These are phyloP conservation scores for Hippocampus guttulatus DNA, from an alignment of 2,113 vertebrate species.

Conservation along the genomic window DNA sequence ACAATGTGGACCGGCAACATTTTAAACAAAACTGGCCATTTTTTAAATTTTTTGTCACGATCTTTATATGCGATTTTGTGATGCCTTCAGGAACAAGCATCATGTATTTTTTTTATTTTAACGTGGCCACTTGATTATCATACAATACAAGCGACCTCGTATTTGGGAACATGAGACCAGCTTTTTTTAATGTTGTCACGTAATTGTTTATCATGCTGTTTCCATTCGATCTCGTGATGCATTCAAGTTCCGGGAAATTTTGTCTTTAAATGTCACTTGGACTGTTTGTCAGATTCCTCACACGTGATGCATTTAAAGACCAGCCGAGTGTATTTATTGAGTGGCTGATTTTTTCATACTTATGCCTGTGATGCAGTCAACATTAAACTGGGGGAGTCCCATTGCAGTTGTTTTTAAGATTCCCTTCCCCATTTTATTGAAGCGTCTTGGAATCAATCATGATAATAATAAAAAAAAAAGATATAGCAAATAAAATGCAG, in stretches of 20 bases:
- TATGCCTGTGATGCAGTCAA: neutral
- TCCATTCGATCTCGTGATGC: neutral
- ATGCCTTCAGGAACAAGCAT: neutral
- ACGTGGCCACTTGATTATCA: neutral
- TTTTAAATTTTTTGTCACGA: no score
- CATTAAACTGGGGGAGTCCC: neutral
- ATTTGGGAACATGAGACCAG: neutral
- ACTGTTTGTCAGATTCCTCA: no score
- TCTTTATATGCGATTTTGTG: neutral
- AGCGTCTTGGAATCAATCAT: neutral
- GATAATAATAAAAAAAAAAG: neutral
- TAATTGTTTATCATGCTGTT: conserved; percentile 9
- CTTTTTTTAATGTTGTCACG: neutral
- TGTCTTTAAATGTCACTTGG: no score
- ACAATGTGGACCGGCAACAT: no score
- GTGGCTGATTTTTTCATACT: neutral
- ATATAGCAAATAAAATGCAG: neutral
- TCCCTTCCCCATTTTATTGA: neutral
- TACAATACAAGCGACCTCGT: neutral
- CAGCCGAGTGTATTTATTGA: neutral
- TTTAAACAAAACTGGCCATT: neutral
- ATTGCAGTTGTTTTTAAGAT: neutral
- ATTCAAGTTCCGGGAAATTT: neutral
- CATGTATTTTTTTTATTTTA: neutral
- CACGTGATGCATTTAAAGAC: neutral